Base-by-base conservation (phyloP, 2,113 vertebrate species). In the Amphilophus citrinellus region DNA sequence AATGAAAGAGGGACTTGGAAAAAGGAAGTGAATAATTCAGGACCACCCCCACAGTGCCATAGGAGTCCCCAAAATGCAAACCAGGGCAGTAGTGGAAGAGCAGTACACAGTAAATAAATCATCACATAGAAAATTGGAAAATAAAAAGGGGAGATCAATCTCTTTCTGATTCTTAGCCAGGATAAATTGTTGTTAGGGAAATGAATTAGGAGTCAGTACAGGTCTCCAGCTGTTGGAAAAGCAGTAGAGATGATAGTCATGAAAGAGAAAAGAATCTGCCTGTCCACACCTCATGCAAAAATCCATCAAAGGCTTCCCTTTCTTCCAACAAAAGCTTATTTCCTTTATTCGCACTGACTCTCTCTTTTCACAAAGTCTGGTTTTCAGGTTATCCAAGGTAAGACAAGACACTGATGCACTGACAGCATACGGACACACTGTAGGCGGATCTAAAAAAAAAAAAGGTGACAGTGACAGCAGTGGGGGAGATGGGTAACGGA, bases 81-180 rank as follows among this genome's bases (percentile, higher is more conserved):
- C 84, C 88, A 83, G 89, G 88, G 83, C 83, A 63, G 82, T 61
- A 39, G 84, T 77, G 71, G 65, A 81, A 79, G 86, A 90, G 82
- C 10, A 68, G 89, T 63, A 86, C 84, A 88, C 81, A 89, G 87
- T 95, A 93, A 94, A 94, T 92, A 94, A 95, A 93, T 91, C 84
- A 93, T 94, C 84, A 90, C 59, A 87, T 20, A 4, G 57, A 84
- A 90, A 92, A 86, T 75, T 20, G 5, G 57, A 83, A 90, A 92
- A 86, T 75, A 87, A 84, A 50, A 88, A 76, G 84, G 47, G 57
- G 65, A 87, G 68, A 87, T 88, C 65, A 79, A 83, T 85, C 68
- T 84, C 84, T 80, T 61, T 87, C 65, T 79, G 39, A 56, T 87
- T 89, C 42, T 62, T 53, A 13, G 81, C 3, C 17, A 85, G 80